Evolutionary conservation across 2,113 vertebrate species (phyloP).

Genomic region (Chiloscyllium plagiosum): DNA sequence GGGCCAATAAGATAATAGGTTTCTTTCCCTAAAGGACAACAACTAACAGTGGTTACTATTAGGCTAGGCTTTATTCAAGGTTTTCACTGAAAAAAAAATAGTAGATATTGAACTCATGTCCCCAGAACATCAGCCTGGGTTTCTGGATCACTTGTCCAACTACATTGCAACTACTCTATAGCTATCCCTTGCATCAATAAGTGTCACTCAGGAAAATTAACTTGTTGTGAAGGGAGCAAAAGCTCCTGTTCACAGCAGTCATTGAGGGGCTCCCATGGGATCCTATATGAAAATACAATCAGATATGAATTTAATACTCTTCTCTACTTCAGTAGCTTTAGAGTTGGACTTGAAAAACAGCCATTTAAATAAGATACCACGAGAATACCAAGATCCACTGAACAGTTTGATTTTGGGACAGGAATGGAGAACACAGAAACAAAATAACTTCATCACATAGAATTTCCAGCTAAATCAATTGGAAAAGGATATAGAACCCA

Average conservation of each 20-base stretch:
- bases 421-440: neutral
- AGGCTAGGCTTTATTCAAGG: too few relatives aligned
- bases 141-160: too few relatives aligned
- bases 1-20: too few relatives aligned
- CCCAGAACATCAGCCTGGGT: too few relatives aligned
- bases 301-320: neutral
- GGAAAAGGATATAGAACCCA: neutral
- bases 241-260: neutral
- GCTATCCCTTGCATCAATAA: neutral
- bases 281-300: neutral
- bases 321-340: neutral
- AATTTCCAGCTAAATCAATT: neutral
- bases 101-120: too few relatives aligned
- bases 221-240: neutral
- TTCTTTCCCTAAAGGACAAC: too few relatives aligned
- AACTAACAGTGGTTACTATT: too few relatives aligned
- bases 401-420: neutral
- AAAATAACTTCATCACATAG: neutral
- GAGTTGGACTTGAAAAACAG: neutral
- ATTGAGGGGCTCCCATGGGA: neutral
- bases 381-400: neutral
- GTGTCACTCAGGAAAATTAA: neutral
- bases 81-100: too few relatives aligned
- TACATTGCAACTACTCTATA: too few relatives aligned
- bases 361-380: neutral